phyloP scores from a whole-genome alignment of 1,140 invertebrate genomes.

The Conopomorpha cramerella region DNA sequence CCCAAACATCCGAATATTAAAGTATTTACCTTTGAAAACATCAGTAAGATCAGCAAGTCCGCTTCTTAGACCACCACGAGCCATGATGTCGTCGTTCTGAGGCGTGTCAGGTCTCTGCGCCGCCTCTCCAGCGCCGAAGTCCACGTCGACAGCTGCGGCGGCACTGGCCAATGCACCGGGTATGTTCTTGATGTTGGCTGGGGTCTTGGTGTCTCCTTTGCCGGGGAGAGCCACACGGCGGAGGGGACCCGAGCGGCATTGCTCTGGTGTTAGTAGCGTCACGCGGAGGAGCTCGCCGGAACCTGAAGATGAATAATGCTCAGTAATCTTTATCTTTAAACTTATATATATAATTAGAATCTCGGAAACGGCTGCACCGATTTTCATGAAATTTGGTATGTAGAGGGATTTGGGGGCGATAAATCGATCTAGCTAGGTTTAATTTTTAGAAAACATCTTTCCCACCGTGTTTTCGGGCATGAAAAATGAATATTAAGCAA shows the following conservation, averaged over 20 bases:
- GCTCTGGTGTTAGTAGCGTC: constrained; percentile 70
- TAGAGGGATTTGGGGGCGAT: too few relatives aligned
- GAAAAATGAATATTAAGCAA: too few relatives aligned
- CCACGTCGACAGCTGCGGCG: constrained; percentile 85
- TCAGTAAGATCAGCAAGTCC: constrained; percentile 73
- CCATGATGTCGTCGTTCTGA: constrained; percentile 79
- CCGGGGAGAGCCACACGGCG: constrained; percentile 48
- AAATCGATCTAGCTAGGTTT: too few relatives aligned
- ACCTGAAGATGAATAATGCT: constrained; percentile 21
- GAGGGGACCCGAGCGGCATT: constrained; percentile 63
- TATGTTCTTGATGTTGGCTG: constrained; percentile 48
- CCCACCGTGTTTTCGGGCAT: too few relatives aligned
- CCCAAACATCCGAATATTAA: constrained; percentile 2
- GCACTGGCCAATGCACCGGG: constrained; percentile 74
- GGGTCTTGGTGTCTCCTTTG: constrained; percentile 56
- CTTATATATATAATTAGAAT: too few relatives aligned
- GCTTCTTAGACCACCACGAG: constrained; percentile 66
- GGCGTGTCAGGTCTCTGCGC: constrained; percentile 80
- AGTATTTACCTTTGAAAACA: constrained; percentile 71
- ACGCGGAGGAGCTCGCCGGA: constrained; percentile 64
- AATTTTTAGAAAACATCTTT: too few relatives aligned
- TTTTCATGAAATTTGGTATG: too few relatives aligned
- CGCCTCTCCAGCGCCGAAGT: constrained; percentile 78
- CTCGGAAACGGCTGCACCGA: too few relatives aligned
- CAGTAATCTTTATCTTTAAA: too few relatives aligned